Percentiles rank a stretch among this genome's conserved stretches.
phyloP scores from a whole-genome alignment of 2,888 invertebrate species.

The Tupiocoris notatus region DNA sequence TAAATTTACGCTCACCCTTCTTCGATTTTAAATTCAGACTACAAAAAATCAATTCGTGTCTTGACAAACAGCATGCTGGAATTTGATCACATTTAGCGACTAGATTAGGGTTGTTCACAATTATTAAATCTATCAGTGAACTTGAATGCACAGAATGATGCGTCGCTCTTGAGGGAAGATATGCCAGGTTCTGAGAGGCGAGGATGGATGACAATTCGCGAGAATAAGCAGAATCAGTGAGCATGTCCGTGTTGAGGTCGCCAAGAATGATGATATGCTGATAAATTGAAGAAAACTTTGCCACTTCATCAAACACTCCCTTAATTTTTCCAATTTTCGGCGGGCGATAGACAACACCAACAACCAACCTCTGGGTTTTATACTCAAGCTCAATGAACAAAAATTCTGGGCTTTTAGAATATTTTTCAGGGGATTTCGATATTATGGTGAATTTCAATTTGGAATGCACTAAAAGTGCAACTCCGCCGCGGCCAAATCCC shows the following conservation, averaged over 20 bases:
- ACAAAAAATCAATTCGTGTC: slow-evolving; percentile 1
- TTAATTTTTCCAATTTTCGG: slow-evolving; percentile 5
- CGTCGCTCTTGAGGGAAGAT: neutral
- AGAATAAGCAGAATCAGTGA: neutral
- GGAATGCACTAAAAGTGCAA: slow-evolving; percentile 1
- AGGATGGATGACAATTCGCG: neutral
- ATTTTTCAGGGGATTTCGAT: neutral
- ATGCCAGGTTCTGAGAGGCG: neutral
- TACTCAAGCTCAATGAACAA: slow-evolving; percentile 8
- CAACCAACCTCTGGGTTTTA: neutral
- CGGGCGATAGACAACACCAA: slow-evolving; percentile 2
- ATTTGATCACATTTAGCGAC: neutral
- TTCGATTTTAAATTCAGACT: neutral
- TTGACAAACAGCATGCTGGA: neutral
- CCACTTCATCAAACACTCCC: slow-evolving; percentile 10
- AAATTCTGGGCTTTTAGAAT: slow-evolving; percentile 9
- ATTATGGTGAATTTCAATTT: neutral
- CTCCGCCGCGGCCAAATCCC: slow-evolving; percentile 1
- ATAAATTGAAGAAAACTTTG: slow-evolving; percentile 1
- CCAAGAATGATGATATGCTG: slow-evolving; percentile 1
- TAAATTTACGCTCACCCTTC: neutral
- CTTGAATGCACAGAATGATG: neutral
- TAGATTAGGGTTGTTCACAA: neutral
- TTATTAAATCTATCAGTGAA: slow-evolving; percentile 13
- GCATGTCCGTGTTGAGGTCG: neutral